These are phyloP conservation scores for Pyrocephalus nanus DNA, from an alignment of 2,797 vertebrate species.

Conservation along the genomic window DNA sequence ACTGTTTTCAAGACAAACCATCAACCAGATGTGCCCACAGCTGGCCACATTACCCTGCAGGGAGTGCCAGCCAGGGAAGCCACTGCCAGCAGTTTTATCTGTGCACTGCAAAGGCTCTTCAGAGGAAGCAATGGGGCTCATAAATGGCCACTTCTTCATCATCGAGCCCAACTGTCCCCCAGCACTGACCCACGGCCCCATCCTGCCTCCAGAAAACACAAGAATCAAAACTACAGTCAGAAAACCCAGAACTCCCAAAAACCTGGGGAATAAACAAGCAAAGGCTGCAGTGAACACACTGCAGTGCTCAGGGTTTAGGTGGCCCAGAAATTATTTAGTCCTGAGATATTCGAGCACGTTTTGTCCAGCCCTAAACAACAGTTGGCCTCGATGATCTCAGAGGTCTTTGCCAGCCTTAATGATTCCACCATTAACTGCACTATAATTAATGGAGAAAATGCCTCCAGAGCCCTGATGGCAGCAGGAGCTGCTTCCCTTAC, in stretches of 20 bases:
- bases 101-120: background rate
- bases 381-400: background rate
- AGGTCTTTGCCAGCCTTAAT: background rate
- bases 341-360: background rate
- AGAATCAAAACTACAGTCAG: background rate
- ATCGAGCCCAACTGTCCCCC: background rate
- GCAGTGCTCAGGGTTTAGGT: background rate
- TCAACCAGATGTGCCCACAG: background rate
- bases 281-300: background rate
- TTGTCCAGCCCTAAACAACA: background rate
- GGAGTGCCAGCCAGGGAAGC: background rate
- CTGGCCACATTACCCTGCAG: accelerated
- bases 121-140: background rate
- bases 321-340: background rate
- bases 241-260: background rate
- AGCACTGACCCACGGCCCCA: background rate
- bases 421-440: background rate
- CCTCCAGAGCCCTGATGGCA: accelerated
- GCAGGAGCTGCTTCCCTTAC: background rate
- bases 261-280: background rate
- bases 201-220: background rate
- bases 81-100: background rate
- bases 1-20: background rate
- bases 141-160: background rate
- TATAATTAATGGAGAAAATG: background rate